Base-by-base conservation (phyloP, 2,113 vertebrate genomes). In the Sapajus apella region DNA sequence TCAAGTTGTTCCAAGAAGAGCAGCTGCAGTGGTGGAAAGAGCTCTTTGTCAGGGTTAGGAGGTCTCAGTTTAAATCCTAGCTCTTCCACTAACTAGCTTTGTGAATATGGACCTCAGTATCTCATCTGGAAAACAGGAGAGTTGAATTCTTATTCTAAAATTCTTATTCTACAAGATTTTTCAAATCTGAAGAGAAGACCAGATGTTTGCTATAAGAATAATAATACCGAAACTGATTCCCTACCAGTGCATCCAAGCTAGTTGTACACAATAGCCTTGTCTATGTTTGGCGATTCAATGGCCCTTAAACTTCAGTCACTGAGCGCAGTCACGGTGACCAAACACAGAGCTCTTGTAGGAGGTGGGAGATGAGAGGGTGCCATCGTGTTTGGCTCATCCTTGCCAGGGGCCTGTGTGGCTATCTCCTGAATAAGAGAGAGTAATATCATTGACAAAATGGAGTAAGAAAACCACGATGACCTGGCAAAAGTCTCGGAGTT, bases 271-370 rank as follows among this genome's bases (percentile, higher is more conserved):
- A 70, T 40, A 37, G 43, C 35, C 91, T 72, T 87, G 43, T 27
- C 20, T n/a, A 6, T 1, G 9, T 35, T 21, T 81, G 55, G 32
- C 17, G 50, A 13, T 37, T 70, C 20, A 40, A 4, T 68, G 35
- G 18, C 40, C 18, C 89, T 98, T 93, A 79, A 89, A 77, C 50
- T 81, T 95, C 11, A 32, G 43, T 45, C 55, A 66, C 43, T 35
- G 47, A 27, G 12, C 8, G 0, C 18, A 86, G 2, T 32, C 58
- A 37, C 4, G 6, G 7, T 89, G 55, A 18, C 81, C 83, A n/a
- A 88, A 77, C 23, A 52, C 1, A 72, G 80, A 92, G 35, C 20
- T 76, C 66, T 40, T 45, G 35, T 5, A 47, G 40, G 27, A 55
- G 4, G 8, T 1, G 64, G 47, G 10, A n/a, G 20, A 55, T 61